These are phyloP conservation scores for Periplaneta americana DNA, from an alignment of 1,140 invertebrate species.

Conservation along the genomic window DNA sequence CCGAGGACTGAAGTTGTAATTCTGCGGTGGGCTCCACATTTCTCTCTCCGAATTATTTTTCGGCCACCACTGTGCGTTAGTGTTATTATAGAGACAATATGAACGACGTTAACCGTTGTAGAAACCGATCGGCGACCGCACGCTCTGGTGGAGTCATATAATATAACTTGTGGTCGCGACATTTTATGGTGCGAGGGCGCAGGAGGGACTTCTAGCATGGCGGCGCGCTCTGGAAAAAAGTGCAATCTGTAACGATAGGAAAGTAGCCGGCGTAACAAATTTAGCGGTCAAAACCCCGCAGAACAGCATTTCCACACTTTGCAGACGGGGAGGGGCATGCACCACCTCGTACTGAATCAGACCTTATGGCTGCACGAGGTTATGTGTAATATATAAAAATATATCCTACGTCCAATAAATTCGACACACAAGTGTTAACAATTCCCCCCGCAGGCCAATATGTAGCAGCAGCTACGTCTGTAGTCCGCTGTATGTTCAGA, in stretches of 20 bases:
- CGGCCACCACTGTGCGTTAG: neutral
- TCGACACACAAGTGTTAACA: slow-evolving; percentile 12
- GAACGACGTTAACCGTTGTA: neutral
- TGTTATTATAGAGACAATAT: neutral
- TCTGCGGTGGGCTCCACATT: neutral
- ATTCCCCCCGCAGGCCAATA: slow-evolving; percentile 5
- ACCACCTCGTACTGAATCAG: neutral
- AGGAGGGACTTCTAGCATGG: neutral
- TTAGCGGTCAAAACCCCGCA: neutral
- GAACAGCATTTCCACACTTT: neutral
- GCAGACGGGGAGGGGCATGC: neutral
- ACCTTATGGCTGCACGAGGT: neutral
- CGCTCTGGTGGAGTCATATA: slow-evolving; percentile 2
- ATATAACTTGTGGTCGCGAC: slow-evolving; percentile 11
- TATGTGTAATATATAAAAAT: neutral
- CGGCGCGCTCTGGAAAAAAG: neutral
- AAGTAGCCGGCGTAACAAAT: neutral
- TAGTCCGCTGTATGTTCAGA: neutral
- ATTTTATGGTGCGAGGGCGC: neutral
- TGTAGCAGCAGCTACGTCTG: neutral
- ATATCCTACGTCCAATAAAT: slow-evolving; percentile 3
- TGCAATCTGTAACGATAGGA: neutral
- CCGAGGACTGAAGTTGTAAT: neutral
- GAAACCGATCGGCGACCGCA: neutral
- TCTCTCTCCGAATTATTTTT: neutral